Conservation (phyloP, 2,113 vertebrate genomes). For the Trogon surrucura region DNA sequence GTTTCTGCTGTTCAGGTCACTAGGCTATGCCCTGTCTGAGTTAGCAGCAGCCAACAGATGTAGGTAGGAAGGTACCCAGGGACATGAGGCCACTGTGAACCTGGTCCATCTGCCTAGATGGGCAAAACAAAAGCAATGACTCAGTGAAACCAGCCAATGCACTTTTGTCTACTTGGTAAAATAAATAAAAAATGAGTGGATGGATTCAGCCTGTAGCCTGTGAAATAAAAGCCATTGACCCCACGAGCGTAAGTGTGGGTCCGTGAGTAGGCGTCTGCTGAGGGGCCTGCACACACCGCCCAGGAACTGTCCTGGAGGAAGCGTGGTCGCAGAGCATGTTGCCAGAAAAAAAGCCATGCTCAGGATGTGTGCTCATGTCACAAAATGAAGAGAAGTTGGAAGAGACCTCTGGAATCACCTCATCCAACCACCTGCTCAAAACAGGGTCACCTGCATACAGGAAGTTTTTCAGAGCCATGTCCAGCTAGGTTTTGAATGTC, state of each 20-base stretch:
- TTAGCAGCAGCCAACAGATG: not conserved
- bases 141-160: not conserved
- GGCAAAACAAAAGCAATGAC: not conserved
- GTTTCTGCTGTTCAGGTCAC: not conserved
- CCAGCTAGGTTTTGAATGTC: not conserved
- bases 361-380: accelerated
- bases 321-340: accelerated
- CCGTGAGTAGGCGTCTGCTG: not conserved
- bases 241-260: not conserved
- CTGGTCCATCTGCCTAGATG: not conserved
- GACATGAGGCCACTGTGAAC: not conserved
- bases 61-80: not conserved
- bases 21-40: not conserved
- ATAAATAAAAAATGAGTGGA: not conserved
- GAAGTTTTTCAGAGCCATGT: not conserved
- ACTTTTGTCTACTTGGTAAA: not conserved
- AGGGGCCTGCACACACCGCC: not conserved
- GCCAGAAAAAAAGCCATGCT: not conserved
- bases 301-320: not conserved
- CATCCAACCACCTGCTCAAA: not conserved
- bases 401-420: not conserved
- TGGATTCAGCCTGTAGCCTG: not conserved
- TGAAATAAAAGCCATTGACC: not conserved
- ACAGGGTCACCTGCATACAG: not conserved
- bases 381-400: not conserved